Base-by-base conservation (phyloP, 2,888 invertebrate species). In the Leptopterna dolabrata region DNA sequence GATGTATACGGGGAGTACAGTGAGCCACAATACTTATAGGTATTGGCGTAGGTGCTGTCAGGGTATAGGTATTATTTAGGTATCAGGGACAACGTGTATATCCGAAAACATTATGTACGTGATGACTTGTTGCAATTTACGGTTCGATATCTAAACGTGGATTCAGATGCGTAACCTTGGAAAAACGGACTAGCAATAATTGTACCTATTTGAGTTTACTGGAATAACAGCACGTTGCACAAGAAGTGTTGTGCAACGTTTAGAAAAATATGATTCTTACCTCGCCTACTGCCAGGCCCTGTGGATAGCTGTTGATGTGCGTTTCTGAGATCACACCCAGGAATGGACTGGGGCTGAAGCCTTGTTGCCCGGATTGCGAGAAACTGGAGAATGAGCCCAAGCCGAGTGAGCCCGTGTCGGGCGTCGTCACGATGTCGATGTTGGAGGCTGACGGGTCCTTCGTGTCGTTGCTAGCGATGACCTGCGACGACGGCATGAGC, bases 331-430 rank as follows among this genome's bases (percentile, higher is more conserved):
- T 88, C 47, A 88, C 87, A 0, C 88, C 88, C 16, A 88, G 70
- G 78, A 88, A 88, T 9, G 88, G 88, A 27, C 88, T 88, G 6
- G 88, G 88, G 7, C 70, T 80, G 86, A 88, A 88, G 88, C 88
- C 16, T 89, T 89, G 89, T 73, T 71, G 36, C 88, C 87, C 36
- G 89, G 88, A 86, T 86, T 89, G 63, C 90, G 90, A 16, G 80
- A 86, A 86, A 45, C 76, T 86, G 11, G 81, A 71, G 47, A 45
- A 81, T 1, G 81, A 29, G 27, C 55, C n/a, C 14, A 81, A 27
- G 11, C 87, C 87, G 6, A 86, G 47, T 1, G 87, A 70, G 29
- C 41, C 70, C 16, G 81, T 76, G 30, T 80, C 81, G 14, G 63
- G 71, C 11, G 87, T 81, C 30, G 87, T 87, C 7, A 87, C 87